Conservation (phyloP, 2,113 vertebrate species). For the Solea senegalensis region DNA sequence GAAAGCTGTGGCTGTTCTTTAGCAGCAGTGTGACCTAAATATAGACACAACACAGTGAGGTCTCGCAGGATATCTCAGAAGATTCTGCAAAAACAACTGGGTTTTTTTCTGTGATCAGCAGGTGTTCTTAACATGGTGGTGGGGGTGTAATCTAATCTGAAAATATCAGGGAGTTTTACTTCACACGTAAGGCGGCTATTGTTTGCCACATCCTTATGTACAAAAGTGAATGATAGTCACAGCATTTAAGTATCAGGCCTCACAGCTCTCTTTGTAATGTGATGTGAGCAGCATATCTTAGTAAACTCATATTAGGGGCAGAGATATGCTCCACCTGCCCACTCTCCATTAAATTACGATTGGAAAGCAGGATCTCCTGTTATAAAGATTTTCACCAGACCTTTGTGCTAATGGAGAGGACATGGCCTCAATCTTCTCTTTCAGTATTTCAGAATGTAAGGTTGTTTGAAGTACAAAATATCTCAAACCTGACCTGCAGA, state of each 20-base stretch:
- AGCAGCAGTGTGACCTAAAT: constrained; percentile 50
- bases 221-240: neutral
- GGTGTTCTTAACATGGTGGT: constrained; percentile 11
- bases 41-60: constrained; percentile 35
- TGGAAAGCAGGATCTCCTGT: constrained; percentile 35
- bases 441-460: constrained; percentile 23
- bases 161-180: constrained; percentile 2
- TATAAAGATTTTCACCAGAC: constrained; percentile 14
- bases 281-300: constrained; percentile 18
- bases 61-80: constrained; percentile 25
- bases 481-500: constrained; percentile 17
- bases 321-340: constrained; percentile 29
- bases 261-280: constrained; percentile 13
- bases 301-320: neutral
- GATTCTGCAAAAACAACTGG: constrained; percentile 14
- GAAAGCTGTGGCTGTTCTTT: constrained; percentile 26
- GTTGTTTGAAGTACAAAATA: constrained; percentile 28
- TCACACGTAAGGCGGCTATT: neutral
- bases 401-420: constrained; percentile 48
- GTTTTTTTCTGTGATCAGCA: constrained; percentile 31
- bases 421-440: constrained; percentile 44
- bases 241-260: constrained; percentile 11
- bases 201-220: neutral
- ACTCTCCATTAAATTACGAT: constrained; percentile 52
- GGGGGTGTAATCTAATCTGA: neutral